A percentile compares a stretch with the other conserved stretches of the same genome.
Conservation (phyloP, 2,113 vertebrate genomes). For the Potamarius usumacintae region DNA sequence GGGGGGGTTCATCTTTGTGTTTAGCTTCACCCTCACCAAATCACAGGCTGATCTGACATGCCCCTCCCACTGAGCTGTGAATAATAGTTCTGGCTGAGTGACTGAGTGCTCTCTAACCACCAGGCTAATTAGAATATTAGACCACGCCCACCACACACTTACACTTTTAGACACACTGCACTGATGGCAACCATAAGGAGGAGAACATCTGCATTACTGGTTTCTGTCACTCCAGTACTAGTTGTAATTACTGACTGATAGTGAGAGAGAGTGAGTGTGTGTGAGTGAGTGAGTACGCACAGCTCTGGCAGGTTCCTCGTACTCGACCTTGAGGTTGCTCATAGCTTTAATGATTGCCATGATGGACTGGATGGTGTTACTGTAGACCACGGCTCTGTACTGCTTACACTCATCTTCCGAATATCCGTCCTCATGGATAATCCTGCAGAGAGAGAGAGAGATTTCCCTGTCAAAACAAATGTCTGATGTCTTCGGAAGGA, state of each 20-base stretch:
- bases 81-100: not conserved
- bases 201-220: not conserved
- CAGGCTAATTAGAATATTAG: not conserved
- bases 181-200: not conserved
- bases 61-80: not conserved
- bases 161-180: not conserved
- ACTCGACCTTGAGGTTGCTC: slow-evolving; percentile 92
- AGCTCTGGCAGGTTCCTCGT: slow-evolving; percentile 82
- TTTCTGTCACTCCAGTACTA: not conserved
- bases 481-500: not conserved
- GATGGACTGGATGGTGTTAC: slow-evolving; percentile 98
- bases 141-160: not conserved
- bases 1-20: not conserved
- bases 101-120: not conserved
- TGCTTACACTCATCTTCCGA: slow-evolving; percentile 96
- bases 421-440: slow-evolving; percentile 96
- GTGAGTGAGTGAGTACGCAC: slow-evolving; percentile 69
- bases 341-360: slow-evolving; percentile 98
- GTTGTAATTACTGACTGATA: not conserved
- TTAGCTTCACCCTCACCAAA: not conserved
- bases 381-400: slow-evolving; percentile 95
- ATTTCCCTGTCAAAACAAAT: not conserved
- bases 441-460: slow-evolving; percentile 69
- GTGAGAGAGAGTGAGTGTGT: slow-evolving; percentile 10
- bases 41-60: too few relatives aligned